Evolutionary conservation across 2,113 vertebrate species (phyloP), one percentile per base, ranked within the genome.

Genomic region (Tympanuchus pallidicinctus): DNA sequence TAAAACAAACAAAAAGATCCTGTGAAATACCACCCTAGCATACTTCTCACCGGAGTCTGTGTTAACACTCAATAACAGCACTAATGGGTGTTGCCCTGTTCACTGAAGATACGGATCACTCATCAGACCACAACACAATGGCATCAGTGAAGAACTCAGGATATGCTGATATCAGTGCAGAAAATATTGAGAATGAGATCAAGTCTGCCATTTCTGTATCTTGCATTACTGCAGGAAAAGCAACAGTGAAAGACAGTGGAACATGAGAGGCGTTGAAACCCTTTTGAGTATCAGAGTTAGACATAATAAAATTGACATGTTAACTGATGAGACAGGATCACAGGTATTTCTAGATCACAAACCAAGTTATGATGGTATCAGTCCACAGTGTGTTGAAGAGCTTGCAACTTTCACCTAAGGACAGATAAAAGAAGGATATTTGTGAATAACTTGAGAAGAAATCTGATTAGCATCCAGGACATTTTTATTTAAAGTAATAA

Each of bases 301-400:
- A 54, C n/a, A 38, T 50, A 74, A 70, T 4, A 36, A 83, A 74
- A 57, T 5, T 3, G 3, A 32, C 36, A 14, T 10, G 19, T 50
- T 61, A 50, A 42, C 30, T 83, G 30, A 34, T 88, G 54, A 61
- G 43, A 86, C 48, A 11, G 3, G 6, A 34, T 32, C 57, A 45
- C 45, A 82, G 1, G 8, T 66, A 77, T 77, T n/a, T 70, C 27
- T 40, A 74, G n/a, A 54, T 71, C n/a, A 88, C 60, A 84, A 54
- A 83, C 12, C 12, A 82, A 42, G 2, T 25, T 56, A 11, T 28
- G 54, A 32, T 56, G 4, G 6, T 34, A 71, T 10, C 11, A 69
- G 43, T 22, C 20, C 21, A 60, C 9, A 64, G 22, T 0, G 0
- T 13, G 8, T 50, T 7, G 1, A 7, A 69, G 42, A 86, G 28